phyloP scores from a whole-genome alignment of 2,888 invertebrate genomes.

The Andrena dorsata region DNA sequence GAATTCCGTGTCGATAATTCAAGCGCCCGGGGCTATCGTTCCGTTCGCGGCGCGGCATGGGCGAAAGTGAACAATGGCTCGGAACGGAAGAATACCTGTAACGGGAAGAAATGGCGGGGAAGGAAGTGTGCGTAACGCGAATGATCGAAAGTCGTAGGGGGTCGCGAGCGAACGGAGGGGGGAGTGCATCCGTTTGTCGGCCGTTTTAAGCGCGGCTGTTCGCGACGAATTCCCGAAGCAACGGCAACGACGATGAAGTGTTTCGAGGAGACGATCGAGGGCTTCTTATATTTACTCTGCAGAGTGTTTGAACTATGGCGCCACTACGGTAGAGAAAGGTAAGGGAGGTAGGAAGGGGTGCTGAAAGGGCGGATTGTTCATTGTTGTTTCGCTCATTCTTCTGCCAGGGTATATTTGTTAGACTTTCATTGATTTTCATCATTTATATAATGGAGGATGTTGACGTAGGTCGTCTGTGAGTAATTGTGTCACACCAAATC shows the following conservation, averaged over 20 bases:
- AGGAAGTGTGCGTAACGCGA: background rate
- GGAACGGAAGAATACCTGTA: background rate
- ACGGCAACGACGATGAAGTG: background rate
- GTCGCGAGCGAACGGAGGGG: background rate
- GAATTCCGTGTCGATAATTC: constrained; percentile 48
- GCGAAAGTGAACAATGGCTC: background rate
- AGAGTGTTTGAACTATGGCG: background rate
- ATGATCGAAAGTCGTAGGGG: background rate
- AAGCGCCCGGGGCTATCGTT: constrained; percentile 17
- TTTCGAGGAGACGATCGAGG: background rate
- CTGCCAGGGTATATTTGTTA: too few relatives aligned
- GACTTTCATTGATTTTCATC: too few relatives aligned
- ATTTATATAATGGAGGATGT: too few relatives aligned
- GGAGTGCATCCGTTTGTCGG: background rate
- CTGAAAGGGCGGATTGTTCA: background rate
- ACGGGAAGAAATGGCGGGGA: background rate
- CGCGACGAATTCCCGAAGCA: background rate
- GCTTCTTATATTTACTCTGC: constrained; percentile 5
- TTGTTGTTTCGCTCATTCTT: too few relatives aligned
- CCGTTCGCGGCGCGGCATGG: constrained; percentile 18
- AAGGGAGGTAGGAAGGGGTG: background rate
- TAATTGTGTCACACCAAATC: too few relatives aligned
- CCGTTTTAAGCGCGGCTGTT: background rate
- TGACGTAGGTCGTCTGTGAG: too few relatives aligned
- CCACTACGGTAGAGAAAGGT: background rate